These are phyloP conservation scores for Telmatochromis sp. DNA, from an alignment of 2,113 vertebrate genomes.

Conservation along the genomic window DNA sequence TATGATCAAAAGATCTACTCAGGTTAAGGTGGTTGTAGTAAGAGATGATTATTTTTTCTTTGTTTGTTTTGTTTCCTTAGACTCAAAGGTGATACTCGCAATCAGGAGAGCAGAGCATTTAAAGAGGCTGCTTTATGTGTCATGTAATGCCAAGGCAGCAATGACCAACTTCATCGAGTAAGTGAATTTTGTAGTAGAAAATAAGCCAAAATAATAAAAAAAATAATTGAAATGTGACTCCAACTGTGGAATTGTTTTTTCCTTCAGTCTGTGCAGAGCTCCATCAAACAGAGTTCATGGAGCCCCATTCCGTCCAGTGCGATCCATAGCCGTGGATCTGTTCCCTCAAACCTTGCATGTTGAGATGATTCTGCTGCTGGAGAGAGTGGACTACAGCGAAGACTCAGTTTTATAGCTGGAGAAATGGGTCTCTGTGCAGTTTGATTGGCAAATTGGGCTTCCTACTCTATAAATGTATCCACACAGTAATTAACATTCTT, in stretches of 20 bases:
- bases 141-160: conserved; percentile 92
- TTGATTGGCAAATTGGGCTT: background rate
- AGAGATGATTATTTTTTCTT: background rate
- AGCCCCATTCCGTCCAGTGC: conserved; percentile 78
- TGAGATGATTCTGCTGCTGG: conserved; percentile 86
- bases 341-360: conserved; percentile 94
- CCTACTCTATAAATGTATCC: background rate
- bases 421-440: background rate
- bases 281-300: conserved; percentile 92
- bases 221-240: background rate
- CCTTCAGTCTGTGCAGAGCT: conserved; percentile 76
- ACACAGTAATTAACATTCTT: background rate
- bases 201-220: background rate
- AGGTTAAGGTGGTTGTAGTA: background rate
- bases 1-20: too few species aligned
- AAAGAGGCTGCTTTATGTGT: conserved; percentile 87
- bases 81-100: conserved; percentile 92
- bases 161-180: conserved; percentile 96
- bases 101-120: conserved; percentile 86
- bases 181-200: conserved; percentile 42
- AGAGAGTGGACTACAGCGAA: conserved; percentile 71
- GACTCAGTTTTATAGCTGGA: background rate
- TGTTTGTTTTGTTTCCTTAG: conserved; percentile 51
- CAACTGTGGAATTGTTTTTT: background rate
- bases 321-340: conserved; percentile 87